Conservation (phyloP, 2,797 vertebrate genomes). For the Austrolebias charrua region DNA sequence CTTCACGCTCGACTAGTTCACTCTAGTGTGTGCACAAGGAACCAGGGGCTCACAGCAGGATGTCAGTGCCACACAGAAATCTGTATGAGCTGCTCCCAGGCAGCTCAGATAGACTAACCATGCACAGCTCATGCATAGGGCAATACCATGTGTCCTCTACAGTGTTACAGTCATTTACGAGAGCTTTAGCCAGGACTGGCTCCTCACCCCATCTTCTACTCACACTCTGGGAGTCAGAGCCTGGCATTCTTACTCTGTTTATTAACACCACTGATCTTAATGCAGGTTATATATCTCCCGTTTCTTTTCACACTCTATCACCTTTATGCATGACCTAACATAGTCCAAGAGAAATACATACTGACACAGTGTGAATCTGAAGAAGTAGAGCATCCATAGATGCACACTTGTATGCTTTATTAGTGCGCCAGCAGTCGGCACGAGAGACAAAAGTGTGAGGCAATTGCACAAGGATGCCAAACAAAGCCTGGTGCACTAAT, state of each 20-base stretch:
- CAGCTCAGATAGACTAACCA: constrained; percentile 39
- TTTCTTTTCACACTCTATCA: constrained; percentile 12
- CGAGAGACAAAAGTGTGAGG: constrained; percentile 18
- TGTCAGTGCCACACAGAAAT: constrained; percentile 56
- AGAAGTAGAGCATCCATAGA: constrained; percentile 36
- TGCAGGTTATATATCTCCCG: constrained; percentile 35
- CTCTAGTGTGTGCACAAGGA: constrained; percentile 42
- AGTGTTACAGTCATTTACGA: constrained; percentile 32
- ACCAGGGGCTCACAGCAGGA: constrained; percentile 49
- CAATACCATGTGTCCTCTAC: constrained; percentile 17
- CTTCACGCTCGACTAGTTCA: constrained; percentile 34
- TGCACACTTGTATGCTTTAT: constrained; percentile 33
- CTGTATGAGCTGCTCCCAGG: constrained; percentile 56
- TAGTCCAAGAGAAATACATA: constrained; percentile 13
- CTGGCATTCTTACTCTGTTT: constrained; percentile 24
- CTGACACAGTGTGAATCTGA: constrained; percentile 23
- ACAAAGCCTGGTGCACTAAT: constrained; percentile 21
- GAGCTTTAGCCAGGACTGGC: constrained; percentile 27
- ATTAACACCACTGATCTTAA: constrained; percentile 36
- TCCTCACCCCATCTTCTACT: constrained; percentile 14
- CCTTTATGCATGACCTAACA: constrained; percentile 31
- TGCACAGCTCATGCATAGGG: constrained; percentile 20
- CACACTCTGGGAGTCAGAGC: constrained; percentile 8
- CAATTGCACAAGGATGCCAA: constrained; percentile 19
- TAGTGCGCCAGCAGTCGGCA: constrained; percentile 26